Base-by-base conservation (phyloP, 2,888 invertebrate species). In the Athalia rosae region DNA sequence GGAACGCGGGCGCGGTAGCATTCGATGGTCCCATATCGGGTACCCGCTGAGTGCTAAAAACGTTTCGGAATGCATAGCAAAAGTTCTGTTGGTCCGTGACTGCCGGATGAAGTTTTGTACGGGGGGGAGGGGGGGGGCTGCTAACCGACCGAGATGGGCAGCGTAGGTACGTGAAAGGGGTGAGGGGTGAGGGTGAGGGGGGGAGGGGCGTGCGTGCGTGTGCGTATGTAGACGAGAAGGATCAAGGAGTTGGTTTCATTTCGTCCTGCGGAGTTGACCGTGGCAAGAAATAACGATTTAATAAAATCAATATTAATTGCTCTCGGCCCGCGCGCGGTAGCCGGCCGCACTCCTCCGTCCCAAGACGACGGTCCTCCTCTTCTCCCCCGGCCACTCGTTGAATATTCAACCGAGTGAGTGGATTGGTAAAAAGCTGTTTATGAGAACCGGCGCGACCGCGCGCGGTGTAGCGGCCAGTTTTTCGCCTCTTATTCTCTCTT, bases 241-340 rank as follows among this genome's bases (percentile, higher is more conserved):
- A 28, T 28, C 28, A 28, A 28, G 28, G 28, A 28, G 28, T 28
- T 28, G 28, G 28, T 28, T 28, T 28, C 28, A 28, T 28, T 28
- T 62, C 41, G 74, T 74, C 61, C 50, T 13, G 48, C 50, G 6
- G 47, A 13, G 50, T 4, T 61, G 28, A 43, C 48, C 15, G 47
- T 4, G 67, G 64, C 78, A 83, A 87, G 85, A 84, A 87, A 83
- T 82, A 82, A 79, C 80, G 80, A 85, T 85, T 88, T 88, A 88
- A 88, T 88, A 87, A 88, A 88, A 88, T 88, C 87, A 87, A 88
- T 88, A 88, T 88, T 88, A 88, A 88, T 88, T 88, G 86, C 85
- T 74, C 83, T 81, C 81, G 79, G 83, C 66, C 66, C 63, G 74
- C 28, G 28, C 28, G 28, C 28, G 28, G 28, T 28, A 28, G 80